Base-by-base conservation (phyloP, 2,888 invertebrate species). In the Adelphocoris suturalis region DNA sequence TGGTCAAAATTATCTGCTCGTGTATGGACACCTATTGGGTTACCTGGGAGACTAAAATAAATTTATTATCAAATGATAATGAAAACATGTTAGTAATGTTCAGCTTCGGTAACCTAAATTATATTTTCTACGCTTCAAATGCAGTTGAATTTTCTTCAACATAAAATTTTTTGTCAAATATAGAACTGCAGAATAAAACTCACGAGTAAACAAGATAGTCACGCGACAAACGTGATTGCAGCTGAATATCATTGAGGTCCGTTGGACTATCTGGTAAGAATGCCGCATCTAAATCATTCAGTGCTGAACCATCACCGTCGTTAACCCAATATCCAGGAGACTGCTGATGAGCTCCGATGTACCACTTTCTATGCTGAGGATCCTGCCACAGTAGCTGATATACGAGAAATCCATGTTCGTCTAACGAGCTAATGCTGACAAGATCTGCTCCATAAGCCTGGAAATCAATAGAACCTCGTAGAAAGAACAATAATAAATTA, bases 341-440 rank as follows among this genome's bases (percentile, higher is more conserved):
- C 87, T 96, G 95, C 92, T 97, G 96, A 90, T 95, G 95, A 0
- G 97, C 96, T 81, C 97, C 97, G 37, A 97, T 95, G 93, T 97
- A 98, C 97, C 98, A 99, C 7, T 96, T 95, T 90, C 97, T 95
- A 93, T 97, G 97, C 92, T 97, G 97, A 16, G 97, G 97, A 93
- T 98, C 98, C 92, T 97, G 94, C 92, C 95, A 94, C 92, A 96
- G 95, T n/a, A 99, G 93, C 93, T 97, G 96, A 91, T 97, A 95
- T 11, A 97, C 94, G 68, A 99, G 94, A 93, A 98, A 99, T 0
- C 96, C 95, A 94, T 98, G 98, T 93, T 99, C 98, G 90, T 97
- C 97, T 5, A 96, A 94, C 89, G 95, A 96, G 93, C 97, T 97
- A 9, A 99, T 95, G 91, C 97, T 96, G 0, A 97, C 94, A 87